A percentile compares a stretch with the other conserved stretches of the same genome.
Evolutionary conservation across 2,797 vertebrate genomes (phyloP).

Genomic region (Alca torda): DNA sequence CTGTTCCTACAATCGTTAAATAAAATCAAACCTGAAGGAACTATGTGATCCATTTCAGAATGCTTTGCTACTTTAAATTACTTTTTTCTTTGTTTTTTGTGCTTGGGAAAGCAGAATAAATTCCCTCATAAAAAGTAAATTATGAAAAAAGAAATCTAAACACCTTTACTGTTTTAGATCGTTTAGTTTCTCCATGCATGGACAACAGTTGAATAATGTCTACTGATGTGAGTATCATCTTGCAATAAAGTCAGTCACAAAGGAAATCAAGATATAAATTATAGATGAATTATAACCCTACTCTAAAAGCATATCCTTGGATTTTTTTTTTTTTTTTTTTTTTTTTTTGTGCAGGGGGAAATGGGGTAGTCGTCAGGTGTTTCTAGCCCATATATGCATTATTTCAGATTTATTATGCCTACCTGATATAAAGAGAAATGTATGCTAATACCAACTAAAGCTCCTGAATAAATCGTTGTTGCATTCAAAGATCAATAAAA

Average conservation of each 20-base stretch:
- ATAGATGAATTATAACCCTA: background rate
- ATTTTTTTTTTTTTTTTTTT: background rate
- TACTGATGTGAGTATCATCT: background rate
- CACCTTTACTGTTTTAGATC: background rate
- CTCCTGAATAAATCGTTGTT: background rate
- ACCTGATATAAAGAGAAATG: background rate
- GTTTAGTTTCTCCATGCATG: background rate
- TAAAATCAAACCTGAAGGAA: background rate
- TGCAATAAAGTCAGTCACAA: conserved; percentile 26
- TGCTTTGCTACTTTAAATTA: background rate
- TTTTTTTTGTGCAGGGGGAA: background rate
- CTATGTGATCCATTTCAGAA: background rate
- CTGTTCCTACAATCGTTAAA: background rate
- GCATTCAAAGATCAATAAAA: background rate
- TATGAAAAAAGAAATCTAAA: background rate
- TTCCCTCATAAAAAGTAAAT: background rate
- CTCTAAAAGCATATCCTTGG: background rate
- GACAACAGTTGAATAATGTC: background rate
- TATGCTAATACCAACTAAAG: background rate
- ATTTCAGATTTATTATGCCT: background rate
- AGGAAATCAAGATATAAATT: background rate
- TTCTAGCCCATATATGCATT: background rate
- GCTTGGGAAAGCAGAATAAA: background rate
- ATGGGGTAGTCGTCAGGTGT: background rate
- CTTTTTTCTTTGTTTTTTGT: background rate